Conservation (phyloP, 2,888 invertebrate species). For the Frankliniella intonsa region DNA sequence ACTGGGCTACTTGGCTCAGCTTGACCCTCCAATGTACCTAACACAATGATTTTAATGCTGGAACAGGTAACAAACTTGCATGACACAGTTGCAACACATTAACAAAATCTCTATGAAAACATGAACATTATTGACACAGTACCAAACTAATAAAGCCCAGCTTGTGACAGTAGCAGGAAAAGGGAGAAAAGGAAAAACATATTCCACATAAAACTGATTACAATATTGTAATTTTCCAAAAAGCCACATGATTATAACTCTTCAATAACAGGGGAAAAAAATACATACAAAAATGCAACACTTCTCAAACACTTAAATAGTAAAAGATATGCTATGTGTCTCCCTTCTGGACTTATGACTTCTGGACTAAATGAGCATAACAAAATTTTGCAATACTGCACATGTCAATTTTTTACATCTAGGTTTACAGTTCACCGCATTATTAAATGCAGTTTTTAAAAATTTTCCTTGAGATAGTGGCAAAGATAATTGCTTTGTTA, state of each 20-base stretch:
- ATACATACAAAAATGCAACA: neutral
- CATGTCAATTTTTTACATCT: too few relatives aligned
- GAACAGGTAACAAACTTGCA: slow-evolving; percentile 4
- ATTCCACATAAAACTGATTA: neutral
- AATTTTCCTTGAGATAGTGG: neutral
- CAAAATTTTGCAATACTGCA: too few relatives aligned
- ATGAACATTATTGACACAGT: neutral
- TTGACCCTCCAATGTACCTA: slow-evolving; percentile 10
- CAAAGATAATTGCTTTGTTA: neutral
- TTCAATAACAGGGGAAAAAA: neutral
- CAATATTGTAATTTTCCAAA: neutral
- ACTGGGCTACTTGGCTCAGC: slow-evolving; percentile 15
- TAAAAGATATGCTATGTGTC: too few relatives aligned
- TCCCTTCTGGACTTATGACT: too few relatives aligned
- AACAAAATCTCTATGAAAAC: neutral
- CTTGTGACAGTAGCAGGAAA: neutral
- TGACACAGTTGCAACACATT: neutral
- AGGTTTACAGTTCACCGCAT: neutral
- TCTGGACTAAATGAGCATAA: too few relatives aligned
- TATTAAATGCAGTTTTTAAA: neutral
- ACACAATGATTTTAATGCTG: neutral
- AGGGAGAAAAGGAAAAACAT: neutral
- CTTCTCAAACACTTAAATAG: neutral
- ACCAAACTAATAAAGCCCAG: neutral
- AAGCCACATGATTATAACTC: neutral